These are phyloP conservation scores for Mimachlamys varia DNA, from an alignment of 2,888 invertebrate genomes.

Conservation along the genomic window DNA sequence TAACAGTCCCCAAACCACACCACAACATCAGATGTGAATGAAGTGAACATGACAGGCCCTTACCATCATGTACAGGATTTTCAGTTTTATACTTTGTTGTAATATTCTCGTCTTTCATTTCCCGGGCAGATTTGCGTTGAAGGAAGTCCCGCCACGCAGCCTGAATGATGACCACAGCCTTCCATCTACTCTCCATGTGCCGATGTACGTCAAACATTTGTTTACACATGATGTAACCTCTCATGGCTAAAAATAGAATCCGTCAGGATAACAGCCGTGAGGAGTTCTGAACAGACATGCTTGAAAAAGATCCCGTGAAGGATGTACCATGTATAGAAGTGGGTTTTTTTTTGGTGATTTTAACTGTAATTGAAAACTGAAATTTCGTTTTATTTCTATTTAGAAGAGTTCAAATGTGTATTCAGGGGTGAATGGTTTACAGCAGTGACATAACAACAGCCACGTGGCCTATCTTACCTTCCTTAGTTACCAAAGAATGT, in stretches of 20 bases:
- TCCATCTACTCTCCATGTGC: not conserved
- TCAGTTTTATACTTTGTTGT: not conserved
- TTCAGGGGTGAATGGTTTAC: too few relatives aligned
- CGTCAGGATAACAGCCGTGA: too few relatives aligned
- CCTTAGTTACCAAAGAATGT: not conserved
- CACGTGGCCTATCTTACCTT: not conserved
- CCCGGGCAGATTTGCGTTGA: not conserved
- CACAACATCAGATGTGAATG: too few relatives aligned
- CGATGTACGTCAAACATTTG: slow-evolving; percentile 10
- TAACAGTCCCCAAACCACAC: too few relatives aligned
- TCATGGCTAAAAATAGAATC: not conserved
- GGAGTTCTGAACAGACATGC: not conserved
- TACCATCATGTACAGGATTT: not conserved
- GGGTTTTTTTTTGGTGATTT: too few relatives aligned
- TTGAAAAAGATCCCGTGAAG: not conserved
- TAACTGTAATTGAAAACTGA: too few relatives aligned
- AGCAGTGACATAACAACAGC: not conserved
- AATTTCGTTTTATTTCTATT: too few relatives aligned
- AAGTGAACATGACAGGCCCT: not conserved
- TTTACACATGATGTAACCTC: not conserved
- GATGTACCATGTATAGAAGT: too few relatives aligned
- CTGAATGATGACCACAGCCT: not conserved
- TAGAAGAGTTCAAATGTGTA: too few relatives aligned
- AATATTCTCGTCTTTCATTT: not conserved
- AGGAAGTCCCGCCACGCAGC: not conserved